Conservation (phyloP, 2,797 vertebrate genomes). For the Typhlichthys eigenmanni region DNA sequence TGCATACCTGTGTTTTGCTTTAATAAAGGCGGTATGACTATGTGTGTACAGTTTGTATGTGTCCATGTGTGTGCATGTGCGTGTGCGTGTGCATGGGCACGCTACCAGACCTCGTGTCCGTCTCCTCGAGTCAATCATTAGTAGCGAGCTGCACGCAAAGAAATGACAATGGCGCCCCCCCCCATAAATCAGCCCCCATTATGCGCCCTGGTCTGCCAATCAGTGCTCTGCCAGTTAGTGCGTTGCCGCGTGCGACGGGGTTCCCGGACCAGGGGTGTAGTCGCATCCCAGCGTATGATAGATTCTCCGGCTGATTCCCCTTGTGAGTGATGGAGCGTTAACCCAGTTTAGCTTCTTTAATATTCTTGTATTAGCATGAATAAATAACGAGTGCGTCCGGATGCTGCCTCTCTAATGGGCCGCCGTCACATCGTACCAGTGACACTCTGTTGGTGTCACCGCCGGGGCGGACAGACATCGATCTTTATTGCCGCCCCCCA, state of each 20-base stretch:
- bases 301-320: slow-evolving; percentile 92
- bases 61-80: slow-evolving; percentile 4
- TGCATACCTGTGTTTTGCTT: too few relatives aligned
- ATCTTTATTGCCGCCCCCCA: slow-evolving; percentile 90
- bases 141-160: slow-evolving; percentile 66
- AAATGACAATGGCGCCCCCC: slow-evolving; percentile 60
- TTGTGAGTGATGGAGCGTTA: slow-evolving; percentile 93
- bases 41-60: slow-evolving; percentile 9
- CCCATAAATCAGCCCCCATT: slow-evolving; percentile 67
- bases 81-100: slow-evolving; percentile 5
- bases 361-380: slow-evolving; percentile 99
- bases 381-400: slow-evolving; percentile 93
- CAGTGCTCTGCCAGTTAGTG: slow-evolving; percentile 16
- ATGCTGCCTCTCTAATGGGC: slow-evolving; percentile 90
- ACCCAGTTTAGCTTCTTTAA: slow-evolving; percentile 98
- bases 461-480: slow-evolving; percentile 81
- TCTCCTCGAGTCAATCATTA: slow-evolving; percentile 65
- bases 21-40: too few relatives aligned
- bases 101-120: slow-evolving; percentile 23
- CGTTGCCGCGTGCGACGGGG: slow-evolving; percentile 20
- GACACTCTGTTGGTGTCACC: slow-evolving; percentile 91
- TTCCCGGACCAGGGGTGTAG: slow-evolving; percentile 59
- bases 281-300: slow-evolving; percentile 82
- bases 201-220: slow-evolving; percentile 65
- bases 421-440: slow-evolving; percentile 87